These are phyloP conservation scores for Glaucomys volans DNA, from an alignment of 2,113 vertebrate genomes.

Conservation along the genomic window DNA sequence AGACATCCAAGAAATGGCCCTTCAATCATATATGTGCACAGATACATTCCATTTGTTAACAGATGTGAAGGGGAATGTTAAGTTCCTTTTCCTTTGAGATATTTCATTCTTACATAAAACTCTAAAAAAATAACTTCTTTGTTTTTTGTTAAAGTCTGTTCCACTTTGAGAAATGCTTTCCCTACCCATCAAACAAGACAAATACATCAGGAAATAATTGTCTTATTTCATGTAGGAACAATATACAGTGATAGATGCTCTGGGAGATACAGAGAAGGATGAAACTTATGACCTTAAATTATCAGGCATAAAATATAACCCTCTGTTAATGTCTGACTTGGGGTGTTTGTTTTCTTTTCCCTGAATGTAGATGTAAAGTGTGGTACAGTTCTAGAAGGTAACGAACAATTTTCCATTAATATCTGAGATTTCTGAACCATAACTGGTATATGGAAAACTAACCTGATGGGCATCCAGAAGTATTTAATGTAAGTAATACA, in stretches of 20 bases:
- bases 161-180: background rate
- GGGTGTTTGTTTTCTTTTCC: background rate
- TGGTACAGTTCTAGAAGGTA: background rate
- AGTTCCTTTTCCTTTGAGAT: background rate
- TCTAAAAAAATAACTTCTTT: background rate
- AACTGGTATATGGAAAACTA: background rate
- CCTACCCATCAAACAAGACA: background rate
- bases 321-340: background rate
- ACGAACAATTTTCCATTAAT: background rate
- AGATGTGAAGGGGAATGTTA: background rate
- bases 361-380: background rate
- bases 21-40: background rate
- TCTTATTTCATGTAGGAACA: constrained; percentile 20
- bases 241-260: background rate
- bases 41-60: background rate
- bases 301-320: background rate
- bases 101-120: constrained; percentile 3
- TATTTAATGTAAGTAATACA: background rate
- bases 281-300: background rate
- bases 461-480: background rate
- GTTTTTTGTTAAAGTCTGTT: background rate
- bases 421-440: background rate
- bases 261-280: background rate
- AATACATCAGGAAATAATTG: constrained; percentile 33
- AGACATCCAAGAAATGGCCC: background rate